Conservation (phyloP, 2,888 invertebrate species). For the Brachypalpus laphriformis region DNA sequence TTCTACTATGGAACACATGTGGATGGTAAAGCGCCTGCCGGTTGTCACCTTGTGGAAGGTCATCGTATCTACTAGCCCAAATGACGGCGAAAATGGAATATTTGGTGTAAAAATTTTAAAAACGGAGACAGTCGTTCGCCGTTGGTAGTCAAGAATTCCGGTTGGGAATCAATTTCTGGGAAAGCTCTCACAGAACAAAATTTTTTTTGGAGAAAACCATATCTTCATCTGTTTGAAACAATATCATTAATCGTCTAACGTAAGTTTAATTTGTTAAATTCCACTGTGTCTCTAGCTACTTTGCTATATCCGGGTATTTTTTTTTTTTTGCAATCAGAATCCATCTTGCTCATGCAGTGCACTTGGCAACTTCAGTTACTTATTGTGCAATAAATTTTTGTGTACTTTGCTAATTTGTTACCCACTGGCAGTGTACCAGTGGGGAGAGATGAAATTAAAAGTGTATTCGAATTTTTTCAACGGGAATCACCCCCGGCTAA, state of each 20-base stretch:
- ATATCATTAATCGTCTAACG: slow-evolving; percentile 61
- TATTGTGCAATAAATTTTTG: slow-evolving; percentile 64
- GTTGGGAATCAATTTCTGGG: slow-evolving; percentile 42
- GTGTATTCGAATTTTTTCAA: background rate
- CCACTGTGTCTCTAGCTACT: background rate
- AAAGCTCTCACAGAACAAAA: slow-evolving; percentile 11
- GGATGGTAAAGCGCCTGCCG: slow-evolving; percentile 34
- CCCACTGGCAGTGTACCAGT: slow-evolving; percentile 21
- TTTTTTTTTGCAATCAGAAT: slow-evolving; percentile 23
- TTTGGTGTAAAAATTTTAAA: slow-evolving; percentile 38
- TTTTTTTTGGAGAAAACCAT: slow-evolving; percentile 30
- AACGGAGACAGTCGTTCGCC: slow-evolving; percentile 66
- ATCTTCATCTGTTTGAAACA: slow-evolving; percentile 1
- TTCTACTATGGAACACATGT: slow-evolving; percentile 31
- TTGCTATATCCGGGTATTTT: background rate
- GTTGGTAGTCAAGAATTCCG: slow-evolving; percentile 61
- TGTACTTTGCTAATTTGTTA: slow-evolving; percentile 18
- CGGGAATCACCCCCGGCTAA: slow-evolving; percentile 23
- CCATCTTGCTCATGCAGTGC: slow-evolving; percentile 19
- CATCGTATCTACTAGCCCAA: slow-evolving; percentile 33
- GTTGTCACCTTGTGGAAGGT: slow-evolving; percentile 73
- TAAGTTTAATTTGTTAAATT: slow-evolving; percentile 28
- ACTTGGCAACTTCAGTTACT: slow-evolving; percentile 10
- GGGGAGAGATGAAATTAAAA: background rate
- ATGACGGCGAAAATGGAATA: slow-evolving; percentile 49